phyloP scores from a whole-genome alignment of 2,888 invertebrate genomes.

The Stenichneumon culpator region DNA sequence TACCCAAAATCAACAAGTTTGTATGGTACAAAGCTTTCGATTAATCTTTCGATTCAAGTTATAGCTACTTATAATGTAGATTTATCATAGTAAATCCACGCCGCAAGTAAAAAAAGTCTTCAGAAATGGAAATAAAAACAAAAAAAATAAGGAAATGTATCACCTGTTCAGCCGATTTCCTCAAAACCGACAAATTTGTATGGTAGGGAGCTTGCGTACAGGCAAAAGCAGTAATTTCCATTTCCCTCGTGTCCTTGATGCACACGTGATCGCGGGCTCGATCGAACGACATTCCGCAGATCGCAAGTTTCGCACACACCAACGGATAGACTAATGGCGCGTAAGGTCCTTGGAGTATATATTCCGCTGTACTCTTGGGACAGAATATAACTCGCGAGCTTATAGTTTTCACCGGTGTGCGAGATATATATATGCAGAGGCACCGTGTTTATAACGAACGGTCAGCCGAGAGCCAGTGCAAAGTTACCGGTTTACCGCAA shows the following conservation, averaged over 20 bases:
- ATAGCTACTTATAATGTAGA: too few relatives aligned
- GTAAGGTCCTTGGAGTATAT: background rate
- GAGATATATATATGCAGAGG: background rate
- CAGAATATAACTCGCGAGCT: constrained; percentile 14
- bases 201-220: background rate
- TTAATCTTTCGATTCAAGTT: too few relatives aligned
- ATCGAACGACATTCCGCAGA: constrained; percentile 82
- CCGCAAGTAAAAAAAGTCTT: background rate
- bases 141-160: too few relatives aligned
- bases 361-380: constrained; percentile 1
- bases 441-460: constrained; percentile 35
- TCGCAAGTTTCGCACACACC: constrained; percentile 75
- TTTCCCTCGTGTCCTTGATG: constrained; percentile 82
- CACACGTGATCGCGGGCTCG: constrained; percentile 75
- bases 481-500: constrained; percentile 59
- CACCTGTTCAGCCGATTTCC: background rate
- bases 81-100: too few relatives aligned
- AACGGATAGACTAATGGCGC: constrained; percentile 58
- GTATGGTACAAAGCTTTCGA: background rate
- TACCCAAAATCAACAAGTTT: background rate
- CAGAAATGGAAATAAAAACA: background rate
- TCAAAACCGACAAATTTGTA: background rate
- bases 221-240: constrained; percentile 79
- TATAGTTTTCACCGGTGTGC: constrained; percentile 31
- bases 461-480: constrained; percentile 17